Evolutionary conservation across 2,888 invertebrate genomes (phyloP), one percentile per base, ranked within the genome.

Genomic region (Drosophila meridiana): DNA sequence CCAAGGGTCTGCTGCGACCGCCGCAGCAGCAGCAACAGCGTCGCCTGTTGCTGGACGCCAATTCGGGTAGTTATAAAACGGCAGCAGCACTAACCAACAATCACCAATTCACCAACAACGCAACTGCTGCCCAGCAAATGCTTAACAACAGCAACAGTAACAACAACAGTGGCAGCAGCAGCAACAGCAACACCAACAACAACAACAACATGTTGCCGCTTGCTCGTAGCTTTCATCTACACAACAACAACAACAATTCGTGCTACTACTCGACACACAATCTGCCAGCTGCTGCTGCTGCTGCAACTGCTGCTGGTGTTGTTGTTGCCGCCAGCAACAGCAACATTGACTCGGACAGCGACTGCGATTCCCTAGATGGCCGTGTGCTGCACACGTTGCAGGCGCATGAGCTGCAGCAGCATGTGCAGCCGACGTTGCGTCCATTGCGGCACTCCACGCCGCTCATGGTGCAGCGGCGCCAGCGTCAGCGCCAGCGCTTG

Each of bases 11-110:
- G 52, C 55, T 85, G 57, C 76, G 80, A 63, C 85, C 85, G 58
- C 85, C 85, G 60, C 90, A 62, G 75, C 87, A 73, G 73, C 85
- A 85, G 56, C 81, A 82, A 73, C 84, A 84, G 70, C 87, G 90
- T 36, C 91, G 91, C 13, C 80, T 91, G 84, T 89, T 92, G 83
- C 83, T 92, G 91, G 93, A 93, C 77, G 89, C 91, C 73, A 92
- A 93, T 91, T 90, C 92, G 88, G 93, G 93, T 93, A 92, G 90
- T 87, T 92, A 92, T 92, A 87, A 76, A 76, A 73, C 75, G 72
- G 68, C 72, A 67, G 74, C 72, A 69, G 56, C 73, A 60, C 48
- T 61, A 69, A 71, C 58, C 62, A 78, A 74, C 69, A 69, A 70
- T 61, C 48, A 87, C 73, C 82, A 88, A 70, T 65, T 65, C 69